phyloP scores from a whole-genome alignment of 64 coral and sea anemone genomes.

The Cladopsammia gracilis region DNA sequence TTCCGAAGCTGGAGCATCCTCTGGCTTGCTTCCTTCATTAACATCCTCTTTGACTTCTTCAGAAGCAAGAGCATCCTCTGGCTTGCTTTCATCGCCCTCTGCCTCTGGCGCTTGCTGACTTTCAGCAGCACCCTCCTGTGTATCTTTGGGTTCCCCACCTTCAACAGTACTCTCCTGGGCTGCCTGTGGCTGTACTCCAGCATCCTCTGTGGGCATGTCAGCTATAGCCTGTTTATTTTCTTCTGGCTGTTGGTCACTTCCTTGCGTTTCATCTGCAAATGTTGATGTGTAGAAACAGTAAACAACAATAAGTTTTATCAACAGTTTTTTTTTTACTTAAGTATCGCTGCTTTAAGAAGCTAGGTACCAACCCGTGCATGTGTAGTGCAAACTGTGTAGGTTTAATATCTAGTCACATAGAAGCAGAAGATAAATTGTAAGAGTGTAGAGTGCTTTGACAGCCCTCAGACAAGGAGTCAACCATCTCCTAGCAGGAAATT shows the following conservation, averaged over 20 bases:
- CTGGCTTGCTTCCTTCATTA: conserved; percentile 6
- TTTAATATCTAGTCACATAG: too few species aligned
- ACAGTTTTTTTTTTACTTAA: too few species aligned
- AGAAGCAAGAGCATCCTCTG: background rate
- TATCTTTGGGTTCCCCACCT: background rate
- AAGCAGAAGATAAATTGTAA: too few species aligned
- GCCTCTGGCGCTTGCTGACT: background rate
- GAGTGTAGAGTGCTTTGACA: too few species aligned
- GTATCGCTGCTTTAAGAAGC: too few species aligned
- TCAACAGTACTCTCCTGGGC: background rate
- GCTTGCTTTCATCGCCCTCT: conserved; percentile 20
- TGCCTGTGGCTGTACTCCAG: background rate
- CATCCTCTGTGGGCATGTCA: background rate
- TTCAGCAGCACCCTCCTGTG: background rate
- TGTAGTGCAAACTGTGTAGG: too few species aligned
- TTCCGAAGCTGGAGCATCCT: background rate
- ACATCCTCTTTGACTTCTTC: too few species aligned
- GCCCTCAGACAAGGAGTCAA: too few species aligned
- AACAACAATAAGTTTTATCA: background rate
- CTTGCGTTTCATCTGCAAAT: conserved; percentile 17
- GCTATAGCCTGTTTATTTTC: background rate
- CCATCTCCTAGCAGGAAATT: too few species aligned
- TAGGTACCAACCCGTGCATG: too few species aligned
- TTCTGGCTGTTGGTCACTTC: background rate
- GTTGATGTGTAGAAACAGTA: background rate